These are phyloP conservation scores for Andricus curvator DNA, from an alignment of 2,888 invertebrate species.

Conservation along the genomic window DNA sequence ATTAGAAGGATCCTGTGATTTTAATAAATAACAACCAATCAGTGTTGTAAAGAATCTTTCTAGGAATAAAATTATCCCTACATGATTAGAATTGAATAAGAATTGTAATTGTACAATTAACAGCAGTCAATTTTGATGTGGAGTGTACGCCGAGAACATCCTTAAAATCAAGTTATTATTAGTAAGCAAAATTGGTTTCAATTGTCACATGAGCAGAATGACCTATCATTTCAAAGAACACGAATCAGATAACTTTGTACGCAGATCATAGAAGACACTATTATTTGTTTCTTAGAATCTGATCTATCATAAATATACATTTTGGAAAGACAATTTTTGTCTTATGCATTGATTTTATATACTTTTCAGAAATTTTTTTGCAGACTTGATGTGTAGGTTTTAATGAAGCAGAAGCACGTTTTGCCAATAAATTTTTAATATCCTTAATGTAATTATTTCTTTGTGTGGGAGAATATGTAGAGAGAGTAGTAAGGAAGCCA, in stretches of 20 bases:
- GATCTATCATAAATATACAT: too few relatives aligned
- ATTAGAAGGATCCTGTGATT: too few relatives aligned
- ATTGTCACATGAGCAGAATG: background rate
- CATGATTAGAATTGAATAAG: too few relatives aligned
- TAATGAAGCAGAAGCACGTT: constrained; percentile 6
- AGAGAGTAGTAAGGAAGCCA: constrained; percentile 22
- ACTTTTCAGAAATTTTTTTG: background rate
- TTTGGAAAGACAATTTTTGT: background rate
- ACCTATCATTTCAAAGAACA: background rate
- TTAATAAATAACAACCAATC: too few relatives aligned
- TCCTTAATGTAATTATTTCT: constrained; percentile 34
- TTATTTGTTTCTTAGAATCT: background rate
- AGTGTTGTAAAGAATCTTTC: too few relatives aligned
- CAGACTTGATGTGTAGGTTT: background rate
- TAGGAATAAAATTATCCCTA: too few relatives aligned
- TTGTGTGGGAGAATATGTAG: background rate
- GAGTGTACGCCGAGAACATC: background rate
- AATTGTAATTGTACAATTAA: too few relatives aligned
- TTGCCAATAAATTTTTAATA: constrained; percentile 25
- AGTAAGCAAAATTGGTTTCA: background rate
- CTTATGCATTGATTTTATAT: background rate
- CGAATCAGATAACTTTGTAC: background rate
- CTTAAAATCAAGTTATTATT: background rate
- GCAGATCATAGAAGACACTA: background rate
- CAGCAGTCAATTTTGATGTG: too few relatives aligned